These are phyloP conservation scores for Chrysochloris asiatica DNA, from an alignment of 2,113 vertebrate species.

Conservation along the genomic window DNA sequence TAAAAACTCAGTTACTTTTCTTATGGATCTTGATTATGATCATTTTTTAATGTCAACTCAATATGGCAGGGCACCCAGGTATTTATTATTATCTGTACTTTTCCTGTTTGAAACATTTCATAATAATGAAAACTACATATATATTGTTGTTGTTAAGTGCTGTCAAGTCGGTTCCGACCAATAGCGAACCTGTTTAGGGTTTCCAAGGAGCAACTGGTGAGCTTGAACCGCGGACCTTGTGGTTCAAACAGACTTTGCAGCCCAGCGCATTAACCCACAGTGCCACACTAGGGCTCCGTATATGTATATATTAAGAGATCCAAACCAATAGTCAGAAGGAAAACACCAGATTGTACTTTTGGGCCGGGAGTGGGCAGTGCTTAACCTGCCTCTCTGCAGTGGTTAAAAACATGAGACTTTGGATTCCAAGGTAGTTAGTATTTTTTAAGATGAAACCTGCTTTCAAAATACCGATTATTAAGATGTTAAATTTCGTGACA, in stretches of 20 bases:
- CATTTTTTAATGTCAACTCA: conserved; percentile 4
- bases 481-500: conserved; percentile 48
- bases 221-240: too few species aligned
- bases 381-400: neutral
- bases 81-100: conserved; percentile 33
- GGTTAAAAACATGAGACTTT: neutral
- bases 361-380: neutral
- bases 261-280: too few species aligned
- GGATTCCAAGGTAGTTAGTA: neutral
- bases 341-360: neutral
- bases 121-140: too few species aligned
- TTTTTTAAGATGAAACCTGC: conserved; percentile 20
- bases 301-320: neutral
- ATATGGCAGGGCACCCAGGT: neutral
- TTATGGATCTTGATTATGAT: neutral
- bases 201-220: too few species aligned
- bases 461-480: conserved; percentile 42
- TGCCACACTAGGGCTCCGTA: too few species aligned
- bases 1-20: conserved; percentile 19
- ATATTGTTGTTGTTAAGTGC: too few species aligned
- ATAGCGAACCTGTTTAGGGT: too few species aligned
- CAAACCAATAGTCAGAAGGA: neutral
- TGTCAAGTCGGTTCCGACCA: too few species aligned
- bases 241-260: too few species aligned
- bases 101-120: neutral